These are phyloP conservation scores for Himalopsyche phryganea DNA, from an alignment of 1,140 invertebrate species.

Conservation along the genomic window DNA sequence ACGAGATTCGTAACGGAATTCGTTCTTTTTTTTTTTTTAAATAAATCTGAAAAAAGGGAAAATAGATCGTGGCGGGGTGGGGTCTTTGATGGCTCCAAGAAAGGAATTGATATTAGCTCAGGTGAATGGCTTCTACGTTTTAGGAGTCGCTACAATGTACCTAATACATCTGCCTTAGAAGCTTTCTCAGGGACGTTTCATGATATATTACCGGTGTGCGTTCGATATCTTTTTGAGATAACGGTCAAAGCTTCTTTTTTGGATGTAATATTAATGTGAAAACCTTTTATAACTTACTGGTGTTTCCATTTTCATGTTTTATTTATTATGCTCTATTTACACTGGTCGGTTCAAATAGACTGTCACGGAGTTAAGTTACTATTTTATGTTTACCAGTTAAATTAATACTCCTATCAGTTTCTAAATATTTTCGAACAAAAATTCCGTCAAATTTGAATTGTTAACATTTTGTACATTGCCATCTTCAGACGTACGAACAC, in stretches of 20 bases:
- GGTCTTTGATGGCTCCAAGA: neutral
- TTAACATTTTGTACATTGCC: no score
- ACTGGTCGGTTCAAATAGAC: no score
- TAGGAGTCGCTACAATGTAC: neutral
- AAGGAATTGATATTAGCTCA: slow-evolving; percentile 12
- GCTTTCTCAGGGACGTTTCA: slow-evolving; percentile 8
- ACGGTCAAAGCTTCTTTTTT: slow-evolving; percentile 6
- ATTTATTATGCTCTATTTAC: no score
- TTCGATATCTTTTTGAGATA: slow-evolving; percentile 7
- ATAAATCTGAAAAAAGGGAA: slow-evolving; percentile 2
- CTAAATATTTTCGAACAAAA: no score
- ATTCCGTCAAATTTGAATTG: no score
- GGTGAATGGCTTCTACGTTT: slow-evolving; percentile 4
- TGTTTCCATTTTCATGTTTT: no score
- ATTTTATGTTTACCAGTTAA: no score
- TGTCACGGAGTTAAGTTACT: no score
- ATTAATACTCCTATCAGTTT: no score
- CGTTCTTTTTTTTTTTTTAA: neutral
- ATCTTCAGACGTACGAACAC: no score
- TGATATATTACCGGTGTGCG: slow-evolving; percentile 12
- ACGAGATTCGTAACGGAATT: no score
- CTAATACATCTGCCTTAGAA: neutral
- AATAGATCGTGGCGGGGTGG: neutral
- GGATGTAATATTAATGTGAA: slow-evolving; percentile 12
- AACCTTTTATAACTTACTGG: no score